Evolutionary conservation across 2,113 vertebrate genomes (phyloP).

Genomic region (Tympanuchus pallidicinctus): DNA sequence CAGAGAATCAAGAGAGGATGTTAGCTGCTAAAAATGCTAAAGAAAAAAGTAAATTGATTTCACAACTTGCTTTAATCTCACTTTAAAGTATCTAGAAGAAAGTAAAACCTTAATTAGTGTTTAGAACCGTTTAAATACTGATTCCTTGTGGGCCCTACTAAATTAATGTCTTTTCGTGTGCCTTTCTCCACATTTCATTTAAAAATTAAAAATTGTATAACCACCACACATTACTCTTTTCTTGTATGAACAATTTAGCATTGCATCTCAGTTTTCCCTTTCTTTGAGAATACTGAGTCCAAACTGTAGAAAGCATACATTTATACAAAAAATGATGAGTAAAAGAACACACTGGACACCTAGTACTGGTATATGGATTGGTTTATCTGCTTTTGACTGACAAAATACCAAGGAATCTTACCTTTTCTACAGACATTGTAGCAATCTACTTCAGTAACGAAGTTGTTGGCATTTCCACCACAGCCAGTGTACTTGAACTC

Average conservation of each 20-base stretch:
- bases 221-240: neutral
- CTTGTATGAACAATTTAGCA: neutral
- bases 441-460: constrained; percentile 80
- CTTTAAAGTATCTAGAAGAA: neutral
- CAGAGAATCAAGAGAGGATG: neutral
- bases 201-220: neutral
- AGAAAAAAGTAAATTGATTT: neutral
- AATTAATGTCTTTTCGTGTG: neutral
- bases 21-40: neutral
- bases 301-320: neutral
- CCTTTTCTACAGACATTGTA: constrained; percentile 83
- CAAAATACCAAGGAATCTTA: constrained; percentile 24
- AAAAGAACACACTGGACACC: neutral
- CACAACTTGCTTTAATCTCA: neutral
- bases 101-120: neutral
- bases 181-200: neutral
- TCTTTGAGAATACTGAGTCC: neutral
- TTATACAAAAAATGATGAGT: neutral
- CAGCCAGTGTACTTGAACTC: constrained; percentile 90
- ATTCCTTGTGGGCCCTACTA: neutral
- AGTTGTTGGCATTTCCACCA: constrained; percentile 94
- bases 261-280: neutral
- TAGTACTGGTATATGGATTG: neutral
- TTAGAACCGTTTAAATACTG: neutral
- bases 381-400: neutral